Conservation (phyloP, 2,113 vertebrate species). For the Oncorhynchus clarkii region DNA sequence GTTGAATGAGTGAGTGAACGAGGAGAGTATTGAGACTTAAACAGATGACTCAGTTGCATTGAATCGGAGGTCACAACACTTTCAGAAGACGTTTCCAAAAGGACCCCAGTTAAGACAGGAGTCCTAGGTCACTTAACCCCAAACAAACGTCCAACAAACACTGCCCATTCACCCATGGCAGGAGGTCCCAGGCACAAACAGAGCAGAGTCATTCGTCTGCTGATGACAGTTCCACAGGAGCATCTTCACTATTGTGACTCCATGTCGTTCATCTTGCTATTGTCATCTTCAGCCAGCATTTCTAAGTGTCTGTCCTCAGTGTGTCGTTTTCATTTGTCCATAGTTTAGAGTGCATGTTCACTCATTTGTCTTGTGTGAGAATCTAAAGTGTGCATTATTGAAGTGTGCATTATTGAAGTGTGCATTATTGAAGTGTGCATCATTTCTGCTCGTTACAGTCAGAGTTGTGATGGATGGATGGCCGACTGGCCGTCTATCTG, state of each 20-base stretch:
- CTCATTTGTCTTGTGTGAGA: slow-evolving; percentile 58
- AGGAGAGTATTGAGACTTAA: slow-evolving; percentile 42
- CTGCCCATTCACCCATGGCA: slow-evolving; percentile 31
- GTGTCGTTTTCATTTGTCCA: slow-evolving; percentile 63
- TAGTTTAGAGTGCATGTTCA: slow-evolving; percentile 68
- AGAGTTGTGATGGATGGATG: slow-evolving; percentile 52
- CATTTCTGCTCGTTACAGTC: slow-evolving; percentile 54
- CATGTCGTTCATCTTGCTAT: background rate
- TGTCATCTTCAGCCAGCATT: slow-evolving; percentile 51
- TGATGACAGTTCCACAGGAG: too few species aligned
- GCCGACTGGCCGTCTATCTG: slow-evolving; percentile 23
- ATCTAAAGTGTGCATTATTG: slow-evolving; percentile 45
- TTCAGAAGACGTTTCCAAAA: slow-evolving; percentile 25
- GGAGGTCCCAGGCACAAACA: background rate
- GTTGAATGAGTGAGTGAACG: background rate
- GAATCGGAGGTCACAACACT: slow-evolving; percentile 52
- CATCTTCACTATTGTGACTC: background rate
- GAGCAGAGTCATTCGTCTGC: background rate
- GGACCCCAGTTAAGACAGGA: slow-evolving; percentile 16
- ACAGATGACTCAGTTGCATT: slow-evolving; percentile 47
- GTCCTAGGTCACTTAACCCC: slow-evolving; percentile 16
- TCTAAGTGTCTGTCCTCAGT: slow-evolving; percentile 48
- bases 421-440: slow-evolving; percentile 60
- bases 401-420: slow-evolving; percentile 36
- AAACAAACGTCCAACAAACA: slow-evolving; percentile 42